Conservation (phyloP, 2,113 vertebrate species). For the Bos javanicus region DNA sequence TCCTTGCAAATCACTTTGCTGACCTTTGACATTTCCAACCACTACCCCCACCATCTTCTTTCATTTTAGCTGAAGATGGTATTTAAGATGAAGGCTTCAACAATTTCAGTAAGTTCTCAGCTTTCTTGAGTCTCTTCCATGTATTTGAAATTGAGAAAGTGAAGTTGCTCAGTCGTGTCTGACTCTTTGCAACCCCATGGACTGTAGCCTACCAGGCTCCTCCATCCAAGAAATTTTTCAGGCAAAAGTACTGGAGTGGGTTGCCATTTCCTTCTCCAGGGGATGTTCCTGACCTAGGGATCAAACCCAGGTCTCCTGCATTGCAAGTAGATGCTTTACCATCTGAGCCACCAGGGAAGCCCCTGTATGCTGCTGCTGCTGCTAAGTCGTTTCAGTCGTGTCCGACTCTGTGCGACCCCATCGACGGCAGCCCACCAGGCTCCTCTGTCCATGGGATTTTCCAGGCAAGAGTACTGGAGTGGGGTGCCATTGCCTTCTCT, state of each 20-base stretch:
- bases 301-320: background rate
- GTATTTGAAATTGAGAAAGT: background rate
- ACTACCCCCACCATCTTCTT: background rate
- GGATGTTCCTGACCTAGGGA: background rate
- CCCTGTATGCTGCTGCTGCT: background rate
- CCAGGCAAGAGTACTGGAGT: too few species aligned
- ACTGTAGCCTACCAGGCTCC: background rate
- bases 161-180: background rate
- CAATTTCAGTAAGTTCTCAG: background rate
- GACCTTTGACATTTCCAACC: background rate
- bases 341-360: background rate
- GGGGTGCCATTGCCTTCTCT: too few species aligned
- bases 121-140: background rate
- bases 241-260: background rate
- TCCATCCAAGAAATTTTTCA: background rate
- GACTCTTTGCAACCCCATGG: background rate
- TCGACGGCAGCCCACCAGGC: too few species aligned
- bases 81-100: background rate
- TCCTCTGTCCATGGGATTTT: too few species aligned
- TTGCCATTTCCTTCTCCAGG: background rate
- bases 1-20: background rate
- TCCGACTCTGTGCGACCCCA: too few species aligned
- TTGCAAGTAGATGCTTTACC: background rate
- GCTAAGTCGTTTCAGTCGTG: too few species aligned
- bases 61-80: background rate